Evolutionary conservation across 2,797 vertebrate genomes (phyloP).

Genomic region (Graptemys geographica): DNA sequence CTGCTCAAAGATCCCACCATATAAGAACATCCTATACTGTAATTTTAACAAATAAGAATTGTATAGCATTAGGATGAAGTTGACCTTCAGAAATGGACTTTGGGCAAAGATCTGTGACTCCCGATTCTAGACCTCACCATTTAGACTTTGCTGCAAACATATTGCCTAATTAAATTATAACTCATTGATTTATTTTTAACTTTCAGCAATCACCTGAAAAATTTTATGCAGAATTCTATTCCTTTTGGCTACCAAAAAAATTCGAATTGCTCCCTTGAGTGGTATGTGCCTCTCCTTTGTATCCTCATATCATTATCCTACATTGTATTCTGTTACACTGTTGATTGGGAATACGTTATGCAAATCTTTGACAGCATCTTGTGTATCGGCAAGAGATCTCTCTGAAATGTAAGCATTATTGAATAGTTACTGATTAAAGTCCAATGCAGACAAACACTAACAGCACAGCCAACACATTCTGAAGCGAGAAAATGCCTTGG

Average conservation of each 20-base stretch:
- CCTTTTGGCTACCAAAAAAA: not conserved
- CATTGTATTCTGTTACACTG: conserved; percentile 35
- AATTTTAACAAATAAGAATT: not conserved
- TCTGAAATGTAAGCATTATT: conserved; percentile 26
- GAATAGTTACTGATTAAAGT: not conserved
- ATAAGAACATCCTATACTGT: not conserved
- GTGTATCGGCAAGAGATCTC: conserved; percentile 64
- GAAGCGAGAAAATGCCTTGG: not conserved
- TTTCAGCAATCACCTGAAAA: not conserved
- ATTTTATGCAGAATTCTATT: not conserved
- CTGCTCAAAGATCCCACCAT: not conserved
- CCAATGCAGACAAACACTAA: not conserved
- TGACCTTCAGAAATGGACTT: not conserved
- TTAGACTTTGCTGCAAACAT: not conserved
- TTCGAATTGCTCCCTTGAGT: not conserved
- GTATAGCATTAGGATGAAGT: not conserved
- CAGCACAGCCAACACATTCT: not conserved
- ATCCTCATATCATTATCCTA: not conserved
- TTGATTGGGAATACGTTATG: conserved; percentile 64
- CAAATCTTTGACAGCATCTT: conserved; percentile 45
- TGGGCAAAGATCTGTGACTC: not conserved
- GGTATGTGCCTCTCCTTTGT: conserved; percentile 25
- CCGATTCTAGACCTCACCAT: not conserved
- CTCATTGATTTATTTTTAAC: not conserved
- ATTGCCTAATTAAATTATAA: not conserved